Evolutionary conservation across 2,113 vertebrate genomes (phyloP), one percentile per base, ranked within the genome.

Genomic region (Peromyscus maniculatus): DNA sequence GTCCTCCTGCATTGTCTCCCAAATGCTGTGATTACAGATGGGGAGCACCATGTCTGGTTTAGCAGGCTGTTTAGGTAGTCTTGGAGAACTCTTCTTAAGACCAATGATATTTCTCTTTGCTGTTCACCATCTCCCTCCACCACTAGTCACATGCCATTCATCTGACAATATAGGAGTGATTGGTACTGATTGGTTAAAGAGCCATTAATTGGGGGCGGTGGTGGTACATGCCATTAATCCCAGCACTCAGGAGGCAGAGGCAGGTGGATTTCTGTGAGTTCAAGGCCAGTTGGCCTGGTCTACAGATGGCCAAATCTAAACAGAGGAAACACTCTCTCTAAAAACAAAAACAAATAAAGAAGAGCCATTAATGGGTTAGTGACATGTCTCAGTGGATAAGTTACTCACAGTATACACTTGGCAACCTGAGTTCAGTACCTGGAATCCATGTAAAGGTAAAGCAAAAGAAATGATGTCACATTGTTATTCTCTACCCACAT

Each of bases 391-490:
- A 87, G 64, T 4, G 11, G 84, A 43, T 87, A 49, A 36, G 22
- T 10, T 36, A 13, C 69, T 26, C 21, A 21, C 66, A 55, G 26
- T 39, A 33, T 17, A 55, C n/a, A 31, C 33, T 52, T 57, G 36
- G 4, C 33, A 55, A 39, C 67, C 67, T 72, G 87, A 72, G 19
- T 19, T 28, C 67, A 39, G n/a, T n/a, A 26, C 49, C 22, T n/a
- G 36, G 21, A 17, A 88, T 12, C 67, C 21, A n/a, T 2, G 22
- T 72, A 26, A 87, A 26, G 21, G 12, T 71, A 22, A 36, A 39
- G 1, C 0, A 11, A 72, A 7, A 26, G 13, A n/a, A 72, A 1
- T 1, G 1, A 36, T 7, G 62, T n/a, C 82, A 66, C 9, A 31
- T 2, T 0, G 5, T 10, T 31, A 39, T 19, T 39, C 62, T 33